Evolutionary conservation across 2,888 invertebrate genomes (phyloP), one percentile per base, ranked within the genome.

Genomic region (Lathronympha strigana): DNA sequence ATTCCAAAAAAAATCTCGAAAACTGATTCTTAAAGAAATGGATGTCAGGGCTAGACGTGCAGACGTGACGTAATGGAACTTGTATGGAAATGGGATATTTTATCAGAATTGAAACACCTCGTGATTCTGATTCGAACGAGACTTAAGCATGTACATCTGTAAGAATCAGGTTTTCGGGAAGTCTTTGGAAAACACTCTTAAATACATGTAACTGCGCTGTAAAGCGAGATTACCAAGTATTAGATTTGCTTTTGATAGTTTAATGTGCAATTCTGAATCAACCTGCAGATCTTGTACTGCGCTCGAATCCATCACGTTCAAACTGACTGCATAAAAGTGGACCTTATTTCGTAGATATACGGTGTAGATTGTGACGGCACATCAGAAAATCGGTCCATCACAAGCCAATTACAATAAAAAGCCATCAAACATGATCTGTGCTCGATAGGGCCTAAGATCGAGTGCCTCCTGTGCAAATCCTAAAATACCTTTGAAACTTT

Each of bases 381-480:
- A n/a, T 28, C 5, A 38, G 38, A 15, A 8, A 40, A 28, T 55
- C 17, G 40, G 8, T 40, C 47, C 47, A 47, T 63, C 25, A 55
- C n/a, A 47, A 45, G 25, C n/a, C 54, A 57, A 57, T 58, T 50
- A 57, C 49, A 57, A 58, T 45, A 57, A 62, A 38, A 38, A 40
- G 47, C 43, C 33, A 58, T 63, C 63, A 51, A 63, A 51, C 63
- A 51, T 51, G 50, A 58, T 63, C 51, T 17, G 25, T 28, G 43
- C 61, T 8, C 57, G 50, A 58, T 63, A 51, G 58, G 31, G 21
- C 57, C 25, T 21, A 50, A 63, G 63, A 63, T 63, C 43, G 63
- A 63, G 50, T 50, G 33, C 33, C 19, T 50, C 28, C 49, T 21
- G 23, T 11, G 15, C 15, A 31, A 63, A 57, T 50, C 21, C 49